A percentile compares a stretch with the other conserved stretches of the same genome.
Conservation (phyloP, 2,797 vertebrate species). For the Dermochelys coriacea region DNA sequence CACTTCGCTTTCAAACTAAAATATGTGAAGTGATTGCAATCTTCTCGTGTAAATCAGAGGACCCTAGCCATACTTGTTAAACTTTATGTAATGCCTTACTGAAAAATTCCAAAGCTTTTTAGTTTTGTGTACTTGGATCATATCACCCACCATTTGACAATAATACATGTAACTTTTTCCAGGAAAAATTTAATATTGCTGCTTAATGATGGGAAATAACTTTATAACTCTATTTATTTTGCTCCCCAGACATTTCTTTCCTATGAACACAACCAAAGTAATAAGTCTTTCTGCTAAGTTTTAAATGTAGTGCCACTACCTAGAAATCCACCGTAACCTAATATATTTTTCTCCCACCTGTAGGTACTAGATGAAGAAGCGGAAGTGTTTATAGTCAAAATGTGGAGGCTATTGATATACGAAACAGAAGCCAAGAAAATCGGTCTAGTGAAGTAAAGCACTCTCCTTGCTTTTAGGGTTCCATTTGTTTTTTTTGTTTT, state of each 20-base stretch:
- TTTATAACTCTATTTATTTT: background rate
- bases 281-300: background rate
- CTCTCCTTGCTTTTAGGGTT: constrained; percentile 76
- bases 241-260: background rate
- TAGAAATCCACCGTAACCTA: background rate
- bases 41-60: background rate
- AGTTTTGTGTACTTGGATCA: background rate
- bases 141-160: background rate
- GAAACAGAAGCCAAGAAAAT: constrained; percentile 99
- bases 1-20: background rate
- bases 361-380: constrained; percentile 99
- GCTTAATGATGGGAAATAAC: background rate
- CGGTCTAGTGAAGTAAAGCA: constrained; percentile 94
- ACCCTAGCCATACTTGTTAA: background rate
- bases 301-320: background rate
- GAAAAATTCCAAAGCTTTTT: background rate
- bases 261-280: background rate
- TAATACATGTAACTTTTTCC: background rate
- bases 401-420: constrained; percentile 99
- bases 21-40: background rate
- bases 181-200: background rate
- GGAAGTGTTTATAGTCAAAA: constrained; percentile 99
- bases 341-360: background rate
- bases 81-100: background rate
- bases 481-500: constrained; percentile 73